Evolutionary conservation across 2,113 vertebrate genomes (phyloP), one percentile per base, ranked within the genome.

Genomic region (Chionis minor): DNA sequence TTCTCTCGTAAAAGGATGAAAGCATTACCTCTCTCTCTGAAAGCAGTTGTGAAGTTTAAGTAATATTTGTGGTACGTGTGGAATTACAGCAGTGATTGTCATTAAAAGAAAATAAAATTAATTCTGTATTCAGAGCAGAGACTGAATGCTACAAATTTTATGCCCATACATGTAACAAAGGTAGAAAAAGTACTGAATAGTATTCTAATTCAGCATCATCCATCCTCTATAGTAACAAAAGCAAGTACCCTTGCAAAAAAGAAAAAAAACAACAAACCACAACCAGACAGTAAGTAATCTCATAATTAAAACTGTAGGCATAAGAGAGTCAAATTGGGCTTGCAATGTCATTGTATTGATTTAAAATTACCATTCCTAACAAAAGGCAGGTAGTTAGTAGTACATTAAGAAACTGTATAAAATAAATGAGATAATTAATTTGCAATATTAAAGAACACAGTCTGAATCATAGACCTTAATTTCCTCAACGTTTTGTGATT

Each of bases 221-320:
- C 33, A 28, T 86, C 66, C 32, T 89, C 8, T 83, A 0, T 21
- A 61, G 28, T 30, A 83, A 66, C 7, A 56, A 63, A 83, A 82
- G 18, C 23, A 87, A 32, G 14, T 79, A 47, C 18, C 7, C 8
- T 59, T 58, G n/a, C 7, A 61, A 74, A 83, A 70, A 65, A 24
- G 3, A 30, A 15, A 42, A 49, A 28, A 73, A 59, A 21, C 6
- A 0, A 5, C 35, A 0, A 14, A 23, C 22, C 14, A 26, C 14
- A 88, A n/a, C 23, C 35, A 61, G 59, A 45, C 9, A 45, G 23
- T 49, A 77, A 49, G 40, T 28, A 51, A 72, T 87, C 19, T 65
- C 42, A 14, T 77, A 67, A 56, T 56, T 92, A 72, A 62, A 86
- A 26, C 54, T 63, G 10, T 40, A 72, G 35, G 16, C 23, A 33